Evolutionary conservation across 2,113 vertebrate genomes (phyloP), one percentile per base, ranked within the genome.

Genomic region (Trogon melanurus): DNA sequence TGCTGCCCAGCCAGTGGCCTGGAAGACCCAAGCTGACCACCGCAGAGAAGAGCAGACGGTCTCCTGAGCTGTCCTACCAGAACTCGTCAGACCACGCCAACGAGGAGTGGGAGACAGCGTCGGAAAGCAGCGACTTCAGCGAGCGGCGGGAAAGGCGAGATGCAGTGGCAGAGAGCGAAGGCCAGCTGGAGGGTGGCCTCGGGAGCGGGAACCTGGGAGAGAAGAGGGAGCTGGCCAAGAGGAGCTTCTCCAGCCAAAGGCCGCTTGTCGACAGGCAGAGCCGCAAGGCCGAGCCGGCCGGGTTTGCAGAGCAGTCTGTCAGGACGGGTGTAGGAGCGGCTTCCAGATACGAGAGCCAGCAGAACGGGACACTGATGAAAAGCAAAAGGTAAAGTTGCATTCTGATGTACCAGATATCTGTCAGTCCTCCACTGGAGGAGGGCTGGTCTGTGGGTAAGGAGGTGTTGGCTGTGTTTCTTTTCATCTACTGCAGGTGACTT

Each of bases 161-260:
- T 1, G 98, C 97, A 36, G 93, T 93, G 1, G 61, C 83, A 0
- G 99, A 99, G 32, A 97, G 95, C 0, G 99, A 99, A 15, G 30
- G 95, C 19, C 98, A 98, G 21, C 97, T 97, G 3, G 99, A 99
- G 3, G 69, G 98, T 2, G 96, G 98, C 73, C 98, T 98, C 0
- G 70, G 97, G 2, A 98, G 98, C 8, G 97, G 97, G 9, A 84
- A 97, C 75, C 54, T 98, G 51, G 98, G 98, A 6, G 99, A 99
- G 97, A 99, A 99, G 98, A 98, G 99, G 94, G 99, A 99, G 61
- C 96, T 99, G 54, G 98, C 99, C 12, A 99, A 99, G 96, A 97
- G 99, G 86, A 99, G 99, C 95, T 99, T 99, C 97, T 99, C 99
- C 8, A 99, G 99, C 94, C 99, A 99, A 89, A 98, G 99, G 54